These are phyloP conservation scores for Irena cyanogastra DNA, from an alignment of 2,113 vertebrate genomes.

Conservation along the genomic window DNA sequence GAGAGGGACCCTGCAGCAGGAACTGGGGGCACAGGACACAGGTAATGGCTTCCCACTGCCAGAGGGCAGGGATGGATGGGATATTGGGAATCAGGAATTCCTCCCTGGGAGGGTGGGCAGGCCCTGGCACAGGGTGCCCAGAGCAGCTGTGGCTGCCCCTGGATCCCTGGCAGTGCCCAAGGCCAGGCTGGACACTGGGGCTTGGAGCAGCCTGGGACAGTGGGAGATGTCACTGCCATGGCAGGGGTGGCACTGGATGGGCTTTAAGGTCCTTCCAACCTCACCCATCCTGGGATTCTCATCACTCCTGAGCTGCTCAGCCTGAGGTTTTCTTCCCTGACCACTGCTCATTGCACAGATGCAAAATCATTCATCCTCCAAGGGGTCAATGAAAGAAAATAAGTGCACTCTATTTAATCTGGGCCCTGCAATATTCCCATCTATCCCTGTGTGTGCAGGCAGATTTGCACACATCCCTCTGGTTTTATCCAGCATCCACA, in stretches of 20 bases:
- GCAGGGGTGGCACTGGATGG: not conserved
- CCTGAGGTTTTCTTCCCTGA: not conserved
- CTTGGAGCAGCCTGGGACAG: not conserved
- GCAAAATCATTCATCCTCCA: not conserved
- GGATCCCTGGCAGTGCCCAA: not conserved
- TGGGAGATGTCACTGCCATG: not conserved
- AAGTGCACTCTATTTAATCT: not conserved
- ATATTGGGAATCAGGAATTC: rapidly evolving
- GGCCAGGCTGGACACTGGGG: not conserved
- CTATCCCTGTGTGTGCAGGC: not conserved
- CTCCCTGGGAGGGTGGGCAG: not conserved
- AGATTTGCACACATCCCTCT: not conserved
- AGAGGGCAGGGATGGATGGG: rapidly evolving
- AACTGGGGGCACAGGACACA: not conserved
- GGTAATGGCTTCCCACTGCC: not conserved
- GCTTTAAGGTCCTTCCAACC: rapidly evolving
- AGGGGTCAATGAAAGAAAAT: not conserved
- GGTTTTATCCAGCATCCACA: not conserved
- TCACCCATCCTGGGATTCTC: not conserved
- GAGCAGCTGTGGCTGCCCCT: not conserved
- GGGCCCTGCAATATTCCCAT: not conserved
- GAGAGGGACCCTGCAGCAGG: not conserved
- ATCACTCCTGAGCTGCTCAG: not conserved
- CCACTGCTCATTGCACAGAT: not conserved
- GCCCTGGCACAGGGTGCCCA: not conserved